A percentile compares a stretch with the other conserved stretches of the same genome.
These are phyloP conservation scores for Macrophya annulata DNA, from an alignment of 2,888 invertebrate species.

Conservation along the genomic window DNA sequence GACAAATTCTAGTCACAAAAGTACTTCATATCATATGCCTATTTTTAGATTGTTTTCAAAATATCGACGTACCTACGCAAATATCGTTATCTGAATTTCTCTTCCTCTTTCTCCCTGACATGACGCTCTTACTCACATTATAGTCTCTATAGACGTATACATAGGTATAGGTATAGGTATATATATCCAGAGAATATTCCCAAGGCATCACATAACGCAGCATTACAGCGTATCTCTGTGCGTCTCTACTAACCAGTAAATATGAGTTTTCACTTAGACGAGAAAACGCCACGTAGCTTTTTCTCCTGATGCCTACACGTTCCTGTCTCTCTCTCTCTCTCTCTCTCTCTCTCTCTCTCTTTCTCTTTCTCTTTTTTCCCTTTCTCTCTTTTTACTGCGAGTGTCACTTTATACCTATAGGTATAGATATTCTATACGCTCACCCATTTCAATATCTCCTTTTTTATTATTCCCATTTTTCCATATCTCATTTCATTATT, in stretches of 20 bases:
- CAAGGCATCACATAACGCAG: slow-evolving; percentile 70
- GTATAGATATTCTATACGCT: neutral
- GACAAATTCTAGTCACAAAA: neutral
- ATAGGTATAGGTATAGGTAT: too few relatives aligned
- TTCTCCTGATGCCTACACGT: slow-evolving; percentile 54
- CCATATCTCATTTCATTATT: neutral
- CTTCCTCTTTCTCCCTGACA: neutral
- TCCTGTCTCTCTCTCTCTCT: slow-evolving; percentile 47
- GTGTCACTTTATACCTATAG: neutral
- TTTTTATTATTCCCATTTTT: neutral
- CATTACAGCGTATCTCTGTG: slow-evolving; percentile 73
- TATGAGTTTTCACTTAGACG: slow-evolving; percentile 74
- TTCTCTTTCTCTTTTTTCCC: too few relatives aligned
- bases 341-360: slow-evolving; percentile 23
- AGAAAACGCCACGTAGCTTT: slow-evolving; percentile 46
- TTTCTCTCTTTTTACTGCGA: slow-evolving; percentile 24
- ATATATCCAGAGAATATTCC: slow-evolving; percentile 63
- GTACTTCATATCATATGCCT: neutral
- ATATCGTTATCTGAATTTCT: neutral
- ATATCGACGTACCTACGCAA: neutral
- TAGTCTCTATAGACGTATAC: neutral
- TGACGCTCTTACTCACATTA: neutral
- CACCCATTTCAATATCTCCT: neutral
- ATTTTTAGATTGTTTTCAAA: neutral
- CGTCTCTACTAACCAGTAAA: slow-evolving; percentile 71